Base-by-base conservation (phyloP, 2,797 vertebrate genomes). In the Falco cherrug region DNA sequence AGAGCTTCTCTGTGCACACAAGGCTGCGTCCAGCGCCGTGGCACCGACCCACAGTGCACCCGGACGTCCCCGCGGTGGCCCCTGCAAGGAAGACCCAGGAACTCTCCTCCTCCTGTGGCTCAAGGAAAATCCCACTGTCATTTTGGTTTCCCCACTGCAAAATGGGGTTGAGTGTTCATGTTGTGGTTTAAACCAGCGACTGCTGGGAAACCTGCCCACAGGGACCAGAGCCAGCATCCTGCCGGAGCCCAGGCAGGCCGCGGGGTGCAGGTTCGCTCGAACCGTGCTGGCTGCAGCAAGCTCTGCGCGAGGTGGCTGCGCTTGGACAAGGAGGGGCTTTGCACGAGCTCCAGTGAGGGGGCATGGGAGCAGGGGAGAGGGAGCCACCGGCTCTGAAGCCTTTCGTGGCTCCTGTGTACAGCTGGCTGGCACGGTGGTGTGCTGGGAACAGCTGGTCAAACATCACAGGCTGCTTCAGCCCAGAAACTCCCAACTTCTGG, bases 21-120 rank as follows among this genome's bases (percentile, higher is more conserved):
- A 8, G 24, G 25, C 78, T 69, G 43, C 1, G 1, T 21, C 48
- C 8, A 3, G 20, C 1, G 0, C 35, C 1, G 1, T 0, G 3
- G 6, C 56, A 19, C 25, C 3, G 0, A 17, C 73, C 33, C 69
- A 28, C 1, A 0, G 14, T 4, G 16, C 7, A 33, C 74, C 65
- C 5, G 31, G 31, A 3, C 1, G 3, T 70, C 70, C 68, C 91
- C 5, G 0, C 2, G 3, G 0, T 4, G 33, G 20, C 20, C 67
- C 74, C 33, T 31, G 41, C 0, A 0, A 47, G 69, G 68, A 45
- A 76, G 77, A 48, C 68, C 80, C 1, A 0, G 61, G 41, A 86
- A 26, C 8, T 77, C 10, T 0, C 5, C 47, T 89, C 64, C 51
- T 47, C n/a, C 70, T 56, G 76, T 9, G 65, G 71, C 71, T 70